These are phyloP conservation scores for Elaphurus davidianus DNA, from an alignment of 2,113 vertebrate species.

Conservation along the genomic window DNA sequence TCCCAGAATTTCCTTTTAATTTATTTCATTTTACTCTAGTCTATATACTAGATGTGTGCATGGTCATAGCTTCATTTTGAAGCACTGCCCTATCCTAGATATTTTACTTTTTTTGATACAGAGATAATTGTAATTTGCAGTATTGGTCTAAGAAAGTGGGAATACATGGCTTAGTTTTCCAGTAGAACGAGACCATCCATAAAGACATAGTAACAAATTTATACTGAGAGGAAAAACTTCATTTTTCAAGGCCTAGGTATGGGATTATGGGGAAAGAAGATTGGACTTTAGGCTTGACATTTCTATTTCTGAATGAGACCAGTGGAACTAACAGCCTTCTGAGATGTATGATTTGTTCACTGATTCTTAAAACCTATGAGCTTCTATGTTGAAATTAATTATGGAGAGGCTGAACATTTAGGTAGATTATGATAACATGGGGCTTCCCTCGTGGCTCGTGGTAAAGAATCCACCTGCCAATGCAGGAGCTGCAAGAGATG, in stretches of 20 bases:
- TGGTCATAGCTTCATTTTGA: background rate
- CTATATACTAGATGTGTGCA: background rate
- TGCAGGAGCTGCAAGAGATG: background rate
- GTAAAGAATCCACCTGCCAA: background rate
- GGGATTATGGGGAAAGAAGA: background rate
- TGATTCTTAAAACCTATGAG: background rate
- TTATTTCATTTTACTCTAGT: background rate
- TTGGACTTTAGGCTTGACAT: background rate
- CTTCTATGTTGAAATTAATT: background rate
- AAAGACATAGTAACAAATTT: background rate
- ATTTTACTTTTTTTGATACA: background rate
- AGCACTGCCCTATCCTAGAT: background rate
- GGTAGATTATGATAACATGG: background rate
- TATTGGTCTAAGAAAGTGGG: background rate
- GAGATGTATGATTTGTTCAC: background rate
- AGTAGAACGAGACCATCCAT: accelerated
- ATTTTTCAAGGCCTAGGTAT: background rate
- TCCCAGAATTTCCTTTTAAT: background rate
- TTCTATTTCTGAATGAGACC: background rate
- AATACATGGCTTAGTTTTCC: background rate
- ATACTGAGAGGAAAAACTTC: background rate
- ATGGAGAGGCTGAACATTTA: background rate
- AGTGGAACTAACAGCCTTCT: background rate
- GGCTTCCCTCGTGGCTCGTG: background rate
- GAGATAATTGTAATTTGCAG: background rate